Evolutionary conservation across 2,888 invertebrate genomes (phyloP), one percentile per base, ranked within the genome.

Genomic region (Drosophila merina): DNA sequence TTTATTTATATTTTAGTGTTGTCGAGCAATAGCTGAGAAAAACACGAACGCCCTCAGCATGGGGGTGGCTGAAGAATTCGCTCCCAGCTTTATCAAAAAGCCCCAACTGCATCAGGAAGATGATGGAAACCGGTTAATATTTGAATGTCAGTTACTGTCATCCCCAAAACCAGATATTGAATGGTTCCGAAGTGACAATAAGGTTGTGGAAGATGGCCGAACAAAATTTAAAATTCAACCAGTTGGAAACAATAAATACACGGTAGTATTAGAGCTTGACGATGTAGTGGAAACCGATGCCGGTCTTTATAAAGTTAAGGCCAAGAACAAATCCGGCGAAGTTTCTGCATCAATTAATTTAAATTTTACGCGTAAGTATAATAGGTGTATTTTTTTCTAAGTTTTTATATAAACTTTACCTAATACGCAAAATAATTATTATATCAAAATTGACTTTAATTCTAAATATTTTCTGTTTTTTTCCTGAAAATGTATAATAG

Each of bases 31-130:
- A 70, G 57, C 73, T 70, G 79, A 80, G 77, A 57, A 78, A 72
- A 60, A 69, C 8, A 60, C 68, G 67, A 75, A 14, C 73, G 48
- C 66, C 57, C 78, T 87, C 86, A 88, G 87, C 85, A 92, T 92
- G 92, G 92, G 92, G 86, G 91, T 91, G 89, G 91, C 91, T 87
- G 98, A 98, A 93, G 97, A 98, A 93, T 96, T 97, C 93, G 98
- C 98, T 93, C 98, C 98, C 92, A 98, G 98, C 94, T 98, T 99
- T 94, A 97, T 97, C 86, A 97, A 98, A 93, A 98, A 98, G 95
- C 98, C 98, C 79, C 97, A 97, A 92, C 95, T 99, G 89, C 94
- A 98, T 84, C 98, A 99, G 92, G 98, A 98, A 92, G 98, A 98
- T 92, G 98, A 98, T 91, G 98, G 98, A 89, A 98, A 98, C 93